Evolutionary conservation across 1,140 invertebrate genomes (phyloP), one percentile per base, ranked within the genome.

Genomic region (Drosophila kepulauana): DNA sequence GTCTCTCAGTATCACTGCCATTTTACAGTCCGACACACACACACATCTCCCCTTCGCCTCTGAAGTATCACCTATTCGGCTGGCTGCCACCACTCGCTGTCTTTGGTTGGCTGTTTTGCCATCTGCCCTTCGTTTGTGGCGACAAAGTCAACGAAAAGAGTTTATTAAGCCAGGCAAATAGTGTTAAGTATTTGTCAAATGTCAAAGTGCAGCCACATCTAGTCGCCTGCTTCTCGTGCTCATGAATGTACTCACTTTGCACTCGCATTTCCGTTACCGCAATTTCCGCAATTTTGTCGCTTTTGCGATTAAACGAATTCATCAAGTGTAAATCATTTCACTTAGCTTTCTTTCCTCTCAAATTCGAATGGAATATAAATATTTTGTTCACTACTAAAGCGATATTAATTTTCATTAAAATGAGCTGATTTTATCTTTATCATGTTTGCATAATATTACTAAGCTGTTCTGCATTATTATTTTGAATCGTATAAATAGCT

Each of bases 151-250:
- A 84, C 81, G 74, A 75, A 88, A 82, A 78, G 80, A 81, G 77
- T 89, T 88, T 88, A 88, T 88, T 88, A 88, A 88, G 80, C 76
- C 85, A 68, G 69, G 84, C 77, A 88, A 88, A 88, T 78, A 88
- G 77, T 88, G 80, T 88, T 88, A 88, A 88, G 85, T 88, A 88
- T 88, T 88, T 88, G 85, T 84, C 80, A 77, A 86, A 88, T 87
- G 84, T 59, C 76, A 87, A 74, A 77, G 70, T 66, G 61, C 69
- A 48, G 13, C 41, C 54, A 15, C 69, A 48, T 13, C 41, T 38
- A 25, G 54, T 48, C 35, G 10, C 35, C 6, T 10, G 35, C 52
- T 68, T 25, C 41, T 64, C 54, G 41, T 28, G 6, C 49, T 43
- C 13, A 6, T 56, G 49, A 57, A 33, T 68, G 5, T 43, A 41